A percentile compares a stretch with the other conserved stretches of the same genome.
phyloP scores from a whole-genome alignment of 2,113 vertebrate genomes.

The Macroglossus sobrinus region DNA sequence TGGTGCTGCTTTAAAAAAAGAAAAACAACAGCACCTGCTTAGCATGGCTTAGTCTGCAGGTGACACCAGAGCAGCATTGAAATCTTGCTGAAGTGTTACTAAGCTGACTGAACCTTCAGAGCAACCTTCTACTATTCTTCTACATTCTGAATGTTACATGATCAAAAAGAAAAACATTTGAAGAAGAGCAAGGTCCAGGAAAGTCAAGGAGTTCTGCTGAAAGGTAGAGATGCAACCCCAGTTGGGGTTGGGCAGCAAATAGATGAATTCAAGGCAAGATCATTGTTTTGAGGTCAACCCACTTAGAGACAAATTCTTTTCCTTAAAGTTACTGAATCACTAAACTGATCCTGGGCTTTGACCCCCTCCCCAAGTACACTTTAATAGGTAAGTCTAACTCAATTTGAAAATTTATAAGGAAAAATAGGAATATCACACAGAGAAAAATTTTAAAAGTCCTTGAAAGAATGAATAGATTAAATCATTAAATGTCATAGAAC shows the following conservation, averaged over 20 bases:
- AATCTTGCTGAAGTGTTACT: not conserved
- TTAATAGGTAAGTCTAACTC: not conserved
- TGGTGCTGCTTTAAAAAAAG: not conserved
- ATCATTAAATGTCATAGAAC: not conserved
- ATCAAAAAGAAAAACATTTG: not conserved
- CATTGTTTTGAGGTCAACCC: not conserved
- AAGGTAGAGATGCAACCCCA: not conserved
- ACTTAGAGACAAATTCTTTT: not conserved
- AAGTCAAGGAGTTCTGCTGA: not conserved
- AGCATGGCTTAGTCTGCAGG: not conserved
- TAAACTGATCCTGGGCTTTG: not conserved
- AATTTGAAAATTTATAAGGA: not conserved
- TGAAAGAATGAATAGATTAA: not conserved
- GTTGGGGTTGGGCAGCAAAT: not conserved
- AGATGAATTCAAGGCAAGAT: not conserved
- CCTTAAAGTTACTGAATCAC: not conserved
- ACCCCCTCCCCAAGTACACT: not conserved
- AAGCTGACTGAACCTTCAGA: not conserved
- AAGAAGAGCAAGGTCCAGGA: not conserved
- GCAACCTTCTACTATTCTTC: not conserved
- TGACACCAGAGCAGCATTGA: not conserved
- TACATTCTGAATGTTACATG: not conserved
- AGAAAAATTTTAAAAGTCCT: not conserved
- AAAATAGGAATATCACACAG: not conserved
- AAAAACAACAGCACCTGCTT: not conserved